Percentiles rank a stretch among this genome's conserved stretches.
These are phyloP conservation scores for Condylura cristata DNA, from an alignment of 2,113 vertebrate species.

Conservation along the genomic window DNA sequence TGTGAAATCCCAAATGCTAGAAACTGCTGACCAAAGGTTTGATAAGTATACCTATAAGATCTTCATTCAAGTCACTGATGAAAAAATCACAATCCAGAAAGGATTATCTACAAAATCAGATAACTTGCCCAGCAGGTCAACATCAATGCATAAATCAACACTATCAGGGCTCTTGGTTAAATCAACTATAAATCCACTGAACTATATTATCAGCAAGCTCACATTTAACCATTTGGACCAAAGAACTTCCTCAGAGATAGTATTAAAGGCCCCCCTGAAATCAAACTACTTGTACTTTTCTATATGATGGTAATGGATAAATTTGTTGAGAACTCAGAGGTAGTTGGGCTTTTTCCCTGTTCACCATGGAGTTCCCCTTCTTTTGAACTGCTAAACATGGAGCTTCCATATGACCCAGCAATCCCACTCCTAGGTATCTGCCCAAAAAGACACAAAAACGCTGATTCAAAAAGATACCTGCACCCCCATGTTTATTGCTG, in stretches of 20 bases:
- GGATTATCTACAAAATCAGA: neutral
- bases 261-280: neutral
- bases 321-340: neutral
- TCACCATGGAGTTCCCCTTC: neutral
- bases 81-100: conserved; percentile 20
- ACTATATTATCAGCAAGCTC: neutral
- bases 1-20: neutral
- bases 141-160: conserved; percentile 21
- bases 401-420: no score
- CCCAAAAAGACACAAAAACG: no score
- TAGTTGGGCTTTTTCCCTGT: neutral
- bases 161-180: neutral
- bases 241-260: neutral
- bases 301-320: neutral
- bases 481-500: no score
- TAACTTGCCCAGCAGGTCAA: neutral
- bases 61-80: neutral
- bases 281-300: neutral
- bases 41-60: neutral
- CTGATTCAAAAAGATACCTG: no score
- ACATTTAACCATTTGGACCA: neutral
- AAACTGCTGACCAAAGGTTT: neutral
- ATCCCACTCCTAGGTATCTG: no score
- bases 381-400: no score
- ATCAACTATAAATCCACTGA: conserved; percentile 8